Conservation (phyloP, 1,140 invertebrate genomes). For the Sogatella furcifera region DNA sequence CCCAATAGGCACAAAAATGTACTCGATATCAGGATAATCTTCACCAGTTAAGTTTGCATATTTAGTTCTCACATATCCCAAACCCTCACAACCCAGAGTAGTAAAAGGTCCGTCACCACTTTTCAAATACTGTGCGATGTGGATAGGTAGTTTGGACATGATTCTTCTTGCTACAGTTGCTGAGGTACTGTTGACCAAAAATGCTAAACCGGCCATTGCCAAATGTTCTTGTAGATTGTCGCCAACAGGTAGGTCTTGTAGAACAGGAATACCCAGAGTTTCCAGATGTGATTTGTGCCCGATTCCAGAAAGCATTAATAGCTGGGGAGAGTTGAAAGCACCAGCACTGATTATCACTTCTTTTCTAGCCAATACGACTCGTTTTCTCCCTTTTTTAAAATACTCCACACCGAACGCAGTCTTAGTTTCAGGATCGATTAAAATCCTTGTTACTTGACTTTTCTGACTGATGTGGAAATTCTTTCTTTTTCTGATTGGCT, state of each 20-base stretch:
- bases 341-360: slow-evolving; percentile 19
- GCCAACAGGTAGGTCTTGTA: slow-evolving; percentile 44
- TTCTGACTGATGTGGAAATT: slow-evolving; percentile 44
- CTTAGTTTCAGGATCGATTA: slow-evolving; percentile 41
- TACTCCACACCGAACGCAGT: slow-evolving; percentile 44
- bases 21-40: slow-evolving; percentile 49
- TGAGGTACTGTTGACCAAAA: slow-evolving; percentile 50
- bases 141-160: slow-evolving; percentile 4
- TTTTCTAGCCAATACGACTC: slow-evolving; percentile 11
- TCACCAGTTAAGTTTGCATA: slow-evolving; percentile 39
- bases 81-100: slow-evolving; percentile 43
- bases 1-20: slow-evolving; percentile 40
- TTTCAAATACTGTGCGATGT: slow-evolving; percentile 8
- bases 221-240: slow-evolving; percentile 55
- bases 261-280: slow-evolving; percentile 34
- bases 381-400: slow-evolving; percentile 26
- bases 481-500: slow-evolving; percentile 36
- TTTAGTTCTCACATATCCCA: slow-evolving; percentile 49
- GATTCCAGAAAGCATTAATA: slow-evolving; percentile 19
- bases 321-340: slow-evolving; percentile 15
- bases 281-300: slow-evolving; percentile 13
- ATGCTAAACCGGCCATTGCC: slow-evolving; percentile 54
- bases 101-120: slow-evolving; percentile 26
- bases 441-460: slow-evolving; percentile 39
- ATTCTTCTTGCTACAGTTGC: slow-evolving; percentile 30